Evolutionary conservation across 2,113 vertebrate species (phyloP), one percentile per base, ranked within the genome.

Genomic region (Scomber colias): DNA sequence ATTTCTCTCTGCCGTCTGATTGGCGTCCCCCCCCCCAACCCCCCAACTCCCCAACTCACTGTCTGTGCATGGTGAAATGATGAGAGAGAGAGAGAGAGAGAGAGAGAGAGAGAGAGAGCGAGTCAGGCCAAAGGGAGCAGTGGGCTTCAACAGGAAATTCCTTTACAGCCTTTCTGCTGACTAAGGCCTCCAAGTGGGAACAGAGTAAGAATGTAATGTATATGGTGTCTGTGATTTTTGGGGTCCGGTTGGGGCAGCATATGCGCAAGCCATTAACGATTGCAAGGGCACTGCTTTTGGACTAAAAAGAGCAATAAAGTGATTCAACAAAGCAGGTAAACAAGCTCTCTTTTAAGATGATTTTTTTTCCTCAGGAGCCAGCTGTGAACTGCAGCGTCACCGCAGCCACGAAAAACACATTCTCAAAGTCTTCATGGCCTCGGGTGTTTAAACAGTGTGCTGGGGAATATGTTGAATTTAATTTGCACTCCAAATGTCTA

Each of bases 111-210:
- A 27, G 24, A 27, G 24, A 27, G 24, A 27, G 24, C 2, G 24
- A 46, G 19, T 30, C 73, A 76, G 75, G 60, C 84, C 24, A 30
- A 40, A 79, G 86, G 83, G 90, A 90, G 90, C 84, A 9, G 62
- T 86, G 84, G 84, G 89, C 87, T 92, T 78, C 78, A 50, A 92
- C 93, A 93, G 93, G 93, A 94, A 94, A 94, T 94, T 92, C 93
- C 91, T 92, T 90, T 89, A 89, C 88, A 89, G 83, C 86, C 82
- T 84, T 92, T 92, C 81, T 92, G 92, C 91, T 94, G 93, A 93
- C 86, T 91, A 87, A 93, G 91, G 71, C 75, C 84, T 89, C 70
- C 3, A 54, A 82, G 80, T 84, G 88, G 82, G 89, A 92, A 89
- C 81, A 72, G 83, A 64, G 82, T 70, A 46, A 77, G 87, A 91